Conservation (phyloP, 2,797 vertebrate genomes). For the Alfaro cultratus region DNA sequence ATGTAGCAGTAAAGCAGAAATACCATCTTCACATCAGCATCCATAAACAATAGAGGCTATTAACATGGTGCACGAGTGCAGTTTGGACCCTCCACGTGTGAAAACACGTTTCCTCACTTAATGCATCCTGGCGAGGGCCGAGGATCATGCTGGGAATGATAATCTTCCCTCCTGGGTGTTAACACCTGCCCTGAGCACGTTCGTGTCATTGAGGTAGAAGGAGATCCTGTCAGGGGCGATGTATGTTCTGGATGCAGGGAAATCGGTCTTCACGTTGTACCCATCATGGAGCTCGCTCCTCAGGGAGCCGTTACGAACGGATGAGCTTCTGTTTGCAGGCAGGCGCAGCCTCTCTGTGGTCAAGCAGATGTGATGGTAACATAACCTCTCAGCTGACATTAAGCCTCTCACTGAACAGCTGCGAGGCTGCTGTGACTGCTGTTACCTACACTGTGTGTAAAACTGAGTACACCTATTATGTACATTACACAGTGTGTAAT, state of each 20-base stretch:
- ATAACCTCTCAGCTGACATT: constrained; percentile 15
- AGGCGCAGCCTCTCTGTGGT: constrained; percentile 27
- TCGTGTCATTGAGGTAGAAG: constrained; percentile 61
- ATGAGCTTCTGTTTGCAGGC: constrained; percentile 31
- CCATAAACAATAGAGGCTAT: not conserved
- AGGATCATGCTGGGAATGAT: constrained; percentile 50
- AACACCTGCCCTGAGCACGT: constrained; percentile 40
- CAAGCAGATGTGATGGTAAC: constrained; percentile 10
- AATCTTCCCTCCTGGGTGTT: constrained; percentile 43
- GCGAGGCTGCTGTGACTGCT: constrained; percentile 43
- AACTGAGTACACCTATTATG: constrained; percentile 72
- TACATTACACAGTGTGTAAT: constrained; percentile 73
- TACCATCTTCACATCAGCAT: not conserved
- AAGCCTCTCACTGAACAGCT: constrained; percentile 18
- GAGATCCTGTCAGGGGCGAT: constrained; percentile 56
- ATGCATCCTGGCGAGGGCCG: constrained; percentile 25
- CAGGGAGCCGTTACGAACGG: constrained; percentile 27
- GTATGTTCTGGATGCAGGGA: constrained; percentile 46
- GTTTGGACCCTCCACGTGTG: constrained; percentile 18
- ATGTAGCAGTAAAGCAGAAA: not conserved
- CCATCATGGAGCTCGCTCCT: constrained; percentile 42
- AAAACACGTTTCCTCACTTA: constrained; percentile 37
- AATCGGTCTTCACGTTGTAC: constrained; percentile 21
- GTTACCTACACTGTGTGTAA: constrained; percentile 61
- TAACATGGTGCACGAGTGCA: not conserved